Conservation (phyloP, 30 jellyfish, hydroid and myxozoan species). For the Aurelia sp. region DNA sequence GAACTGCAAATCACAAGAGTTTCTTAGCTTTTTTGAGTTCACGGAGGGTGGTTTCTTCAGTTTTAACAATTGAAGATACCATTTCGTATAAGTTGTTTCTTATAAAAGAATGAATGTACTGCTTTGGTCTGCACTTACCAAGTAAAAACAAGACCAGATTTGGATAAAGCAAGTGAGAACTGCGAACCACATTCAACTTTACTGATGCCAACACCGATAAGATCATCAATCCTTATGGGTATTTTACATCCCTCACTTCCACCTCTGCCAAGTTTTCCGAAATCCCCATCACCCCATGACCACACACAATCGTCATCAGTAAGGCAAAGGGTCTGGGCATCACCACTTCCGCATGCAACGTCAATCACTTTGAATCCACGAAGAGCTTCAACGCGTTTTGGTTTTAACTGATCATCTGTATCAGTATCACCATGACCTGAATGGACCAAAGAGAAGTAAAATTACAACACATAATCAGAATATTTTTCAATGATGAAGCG, state of each 20-base stretch:
- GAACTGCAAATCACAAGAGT: no score
- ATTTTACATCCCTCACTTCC: slow-evolving; percentile 92
- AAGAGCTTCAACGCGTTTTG: slow-evolving; percentile 86
- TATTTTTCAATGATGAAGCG: no score
- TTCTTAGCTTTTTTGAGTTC: no score
- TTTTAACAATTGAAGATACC: no score
- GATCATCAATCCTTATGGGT: slow-evolving; percentile 75
- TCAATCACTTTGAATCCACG: slow-evolving; percentile 71
- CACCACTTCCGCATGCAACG: slow-evolving; percentile 96
- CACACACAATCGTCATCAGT: slow-evolving; percentile 87
- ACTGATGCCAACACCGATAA: slow-evolving; percentile 65
- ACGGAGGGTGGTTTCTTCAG: no score
- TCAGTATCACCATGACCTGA: slow-evolving; percentile 92
- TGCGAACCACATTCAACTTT: slow-evolving; percentile 93
- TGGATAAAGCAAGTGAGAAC: slow-evolving; percentile 87
- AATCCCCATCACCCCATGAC: slow-evolving; percentile 99
- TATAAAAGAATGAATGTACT: no score
- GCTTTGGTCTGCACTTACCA: slow-evolving; percentile 51
- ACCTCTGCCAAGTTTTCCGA: slow-evolving; percentile 94
- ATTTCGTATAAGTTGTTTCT: no score
- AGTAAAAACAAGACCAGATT: slow-evolving; percentile 81
- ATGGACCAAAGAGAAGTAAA: background rate
- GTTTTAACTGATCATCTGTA: slow-evolving; percentile 84
- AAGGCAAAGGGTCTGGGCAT: slow-evolving; percentile 92
- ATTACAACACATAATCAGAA: no score